Evolutionary conservation across 1,140 invertebrate genomes (phyloP), one percentile per base, ranked within the genome.

Genomic region (Lepidurus packardi): DNA sequence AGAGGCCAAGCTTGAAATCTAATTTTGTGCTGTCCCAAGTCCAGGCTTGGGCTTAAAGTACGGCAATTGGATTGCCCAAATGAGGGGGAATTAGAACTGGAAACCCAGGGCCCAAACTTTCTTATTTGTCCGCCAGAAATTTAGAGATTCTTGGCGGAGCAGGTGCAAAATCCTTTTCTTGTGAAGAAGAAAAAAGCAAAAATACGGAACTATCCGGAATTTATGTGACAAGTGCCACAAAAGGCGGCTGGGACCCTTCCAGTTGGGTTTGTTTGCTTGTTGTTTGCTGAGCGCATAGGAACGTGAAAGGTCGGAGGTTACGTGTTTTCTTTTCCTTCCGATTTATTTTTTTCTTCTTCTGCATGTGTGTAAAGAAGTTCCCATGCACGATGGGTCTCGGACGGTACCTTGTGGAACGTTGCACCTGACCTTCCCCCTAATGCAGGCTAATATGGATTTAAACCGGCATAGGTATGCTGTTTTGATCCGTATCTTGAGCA

Each of bases 131-230:
- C 13, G 7, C 53, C 21, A 13, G 13, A 65, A 9, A 1, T 16
- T 16, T 21, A 13, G 7, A 21, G 7, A 65, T 65, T 65, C 13
- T 65, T 65, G 7, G 13, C 8, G 53, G 21, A 65, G 7, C 53
- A 65, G 53, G 53, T 65, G 53, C 53, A 65, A 65, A 65, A 65
- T 65, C 45, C 53, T 16, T 65, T 21, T 65, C 53, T 65, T n/a
- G 16, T 65, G 53, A 21, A 21, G 21, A 21, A 9, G 53, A 65
- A 65, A 65, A 13, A 21, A 16, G 13, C 16, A 0, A 21, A 13
- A 16, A 7, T 13, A 65, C 16, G 13, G 21, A 16, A 65, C 21
- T 7, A n/a, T 65, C 21, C 9, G 16, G 16, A 3, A 9, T 65
- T 65, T 65, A 65, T 65, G 53, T 5, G 16, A 13, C 16, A 11